A percentile compares a stretch with the other conserved stretches of the same genome.
Evolutionary conservation across 2,888 invertebrate species (phyloP).

Genomic region (Subacronicta megacephala): DNA sequence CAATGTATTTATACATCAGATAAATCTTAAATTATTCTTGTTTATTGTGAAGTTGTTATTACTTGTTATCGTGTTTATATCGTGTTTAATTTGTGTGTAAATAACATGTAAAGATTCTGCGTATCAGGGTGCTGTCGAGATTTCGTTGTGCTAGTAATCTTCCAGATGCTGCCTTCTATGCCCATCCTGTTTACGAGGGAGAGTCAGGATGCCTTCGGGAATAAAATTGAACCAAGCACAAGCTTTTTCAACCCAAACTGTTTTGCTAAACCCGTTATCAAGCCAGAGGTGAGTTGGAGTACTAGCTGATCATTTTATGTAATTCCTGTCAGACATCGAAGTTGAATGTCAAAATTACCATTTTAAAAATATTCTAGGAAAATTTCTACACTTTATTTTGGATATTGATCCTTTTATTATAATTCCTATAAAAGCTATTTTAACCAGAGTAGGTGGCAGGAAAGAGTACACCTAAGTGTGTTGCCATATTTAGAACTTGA

Average conservation of each 20-base stretch:
- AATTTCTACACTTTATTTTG: slow-evolving; percentile 13
- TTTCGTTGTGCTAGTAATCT: slow-evolving; percentile 67
- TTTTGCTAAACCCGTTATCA: slow-evolving; percentile 69
- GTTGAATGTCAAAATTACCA: slow-evolving; percentile 19
- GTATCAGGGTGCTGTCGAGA: slow-evolving; percentile 63
- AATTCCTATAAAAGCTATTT: too few species aligned
- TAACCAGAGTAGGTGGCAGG: too few species aligned
- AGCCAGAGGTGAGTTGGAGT: slow-evolving; percentile 76
- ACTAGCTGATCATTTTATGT: slow-evolving; percentile 53
- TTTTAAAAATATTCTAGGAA: slow-evolving; percentile 14
- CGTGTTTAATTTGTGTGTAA: slow-evolving; percentile 59
- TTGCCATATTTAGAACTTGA: slow-evolving; percentile 70
- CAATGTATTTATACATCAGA: slow-evolving; percentile 63
- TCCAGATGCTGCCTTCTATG: slow-evolving; percentile 89
- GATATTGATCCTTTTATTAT: background rate
- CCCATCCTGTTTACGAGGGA: slow-evolving; percentile 84
- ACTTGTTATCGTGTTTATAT: slow-evolving; percentile 55
- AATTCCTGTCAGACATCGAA: slow-evolving; percentile 42
- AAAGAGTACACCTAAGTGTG: slow-evolving; percentile 36
- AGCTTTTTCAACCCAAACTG: slow-evolving; percentile 79
- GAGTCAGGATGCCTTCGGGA: slow-evolving; percentile 87
- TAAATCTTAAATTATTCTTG: slow-evolving; percentile 60
- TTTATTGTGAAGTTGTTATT: slow-evolving; percentile 59
- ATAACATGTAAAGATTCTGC: slow-evolving; percentile 67
- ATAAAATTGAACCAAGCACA: slow-evolving; percentile 82